Percentiles rank a stretch among this genome's conserved stretches.
Evolutionary conservation across 1,140 invertebrate species (phyloP).

Genomic region (Hypothenemus hampei): DNA sequence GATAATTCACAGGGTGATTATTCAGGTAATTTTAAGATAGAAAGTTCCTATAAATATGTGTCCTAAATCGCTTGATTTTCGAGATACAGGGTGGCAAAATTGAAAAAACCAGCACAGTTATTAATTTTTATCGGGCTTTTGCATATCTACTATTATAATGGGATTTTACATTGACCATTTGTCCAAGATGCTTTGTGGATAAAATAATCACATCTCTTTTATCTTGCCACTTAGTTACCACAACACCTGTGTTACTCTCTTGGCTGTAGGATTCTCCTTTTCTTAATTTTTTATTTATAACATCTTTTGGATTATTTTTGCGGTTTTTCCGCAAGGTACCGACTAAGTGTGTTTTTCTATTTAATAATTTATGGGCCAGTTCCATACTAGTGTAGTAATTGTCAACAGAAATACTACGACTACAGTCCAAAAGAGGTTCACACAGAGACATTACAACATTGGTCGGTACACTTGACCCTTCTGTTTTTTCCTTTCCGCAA

Average conservation of each 20-base stretch:
- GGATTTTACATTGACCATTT: too few species aligned
- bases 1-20: too few species aligned
- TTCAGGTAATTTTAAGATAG: too few species aligned
- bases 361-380: constrained; percentile 42
- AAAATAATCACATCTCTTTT: constrained; percentile 45
- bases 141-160: too few species aligned
- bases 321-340: constrained; percentile 45
- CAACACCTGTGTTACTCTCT: constrained; percentile 40
- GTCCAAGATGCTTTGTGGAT: constrained; percentile 38
- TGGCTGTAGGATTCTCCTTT: constrained; percentile 34
- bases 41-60: too few species aligned
- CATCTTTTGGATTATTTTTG: constrained; percentile 40
- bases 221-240: constrained; percentile 46
- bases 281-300: constrained; percentile 42
- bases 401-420: constrained; percentile 11
- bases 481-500: constrained; percentile 10
- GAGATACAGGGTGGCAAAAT: too few species aligned
- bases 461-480: too few species aligned
- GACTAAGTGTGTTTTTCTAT: constrained; percentile 45
- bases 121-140: too few species aligned
- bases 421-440: neutral
- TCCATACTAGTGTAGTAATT: constrained; percentile 45
- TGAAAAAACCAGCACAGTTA: too few species aligned
- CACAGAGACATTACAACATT: too few species aligned
- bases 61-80: too few species aligned